Evolutionary conservation across 2,797 vertebrate species (phyloP).

Genomic region (Danio kyathit): DNA sequence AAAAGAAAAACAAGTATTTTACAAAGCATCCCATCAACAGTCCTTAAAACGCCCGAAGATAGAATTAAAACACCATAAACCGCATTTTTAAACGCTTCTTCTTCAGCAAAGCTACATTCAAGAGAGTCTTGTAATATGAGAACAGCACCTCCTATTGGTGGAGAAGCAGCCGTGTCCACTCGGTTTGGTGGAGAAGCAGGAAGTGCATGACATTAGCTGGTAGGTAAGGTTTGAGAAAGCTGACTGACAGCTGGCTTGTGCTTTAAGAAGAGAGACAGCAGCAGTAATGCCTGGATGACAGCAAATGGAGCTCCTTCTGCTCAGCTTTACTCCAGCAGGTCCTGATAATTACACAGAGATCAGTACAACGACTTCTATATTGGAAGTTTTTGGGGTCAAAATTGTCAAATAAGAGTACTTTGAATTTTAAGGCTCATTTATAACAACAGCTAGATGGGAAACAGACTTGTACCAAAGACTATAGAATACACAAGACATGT

Average conservation of each 20-base stretch:
- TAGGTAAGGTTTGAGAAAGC: conserved; percentile 63
- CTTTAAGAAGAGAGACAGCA: conserved; percentile 63
- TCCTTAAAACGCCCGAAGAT: neutral
- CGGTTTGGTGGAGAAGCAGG: conserved; percentile 53
- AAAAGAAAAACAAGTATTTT: conserved; percentile 34
- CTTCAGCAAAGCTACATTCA: conserved; percentile 67
- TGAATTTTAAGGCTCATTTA: too few species aligned
- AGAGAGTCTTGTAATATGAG: conserved; percentile 65
- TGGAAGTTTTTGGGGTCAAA: too few species aligned
- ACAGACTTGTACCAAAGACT: too few species aligned
- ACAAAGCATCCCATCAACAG: conserved; percentile 1
- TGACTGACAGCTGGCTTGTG: conserved; percentile 64
- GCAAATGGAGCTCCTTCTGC: conserved; percentile 56
- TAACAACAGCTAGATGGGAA: too few species aligned
- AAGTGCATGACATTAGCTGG: conserved; percentile 51
- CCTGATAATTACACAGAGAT: conserved; percentile 68
- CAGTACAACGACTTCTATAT: neutral
- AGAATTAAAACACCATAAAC: conserved; percentile 23
- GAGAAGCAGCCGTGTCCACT: conserved; percentile 57
- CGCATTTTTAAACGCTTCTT: conserved; percentile 42
- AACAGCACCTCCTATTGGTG: conserved; percentile 60
- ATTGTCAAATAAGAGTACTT: too few species aligned
- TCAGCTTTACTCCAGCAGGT: conserved; percentile 80
- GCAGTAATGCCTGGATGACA: conserved; percentile 58
- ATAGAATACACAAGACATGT: too few species aligned